phyloP scores from a whole-genome alignment of 2,888 invertebrate species.

The Perdita meconis region DNA sequence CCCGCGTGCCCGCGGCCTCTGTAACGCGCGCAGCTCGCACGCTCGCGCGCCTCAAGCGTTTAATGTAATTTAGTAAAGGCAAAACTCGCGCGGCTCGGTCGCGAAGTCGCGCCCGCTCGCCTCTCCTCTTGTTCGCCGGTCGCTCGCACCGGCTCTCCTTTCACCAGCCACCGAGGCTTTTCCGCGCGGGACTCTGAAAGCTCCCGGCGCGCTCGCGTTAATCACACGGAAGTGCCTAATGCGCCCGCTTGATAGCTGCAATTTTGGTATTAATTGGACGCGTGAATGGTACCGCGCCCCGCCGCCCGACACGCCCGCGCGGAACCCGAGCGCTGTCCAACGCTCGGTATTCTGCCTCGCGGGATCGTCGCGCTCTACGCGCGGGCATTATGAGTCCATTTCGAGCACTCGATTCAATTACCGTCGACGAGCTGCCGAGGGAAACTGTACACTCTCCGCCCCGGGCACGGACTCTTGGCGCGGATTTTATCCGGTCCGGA shows the following conservation, averaged over 20 bases:
- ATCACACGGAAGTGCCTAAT: slow-evolving; percentile 48
- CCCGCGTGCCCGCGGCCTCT: slow-evolving; percentile 4
- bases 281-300: slow-evolving; percentile 27
- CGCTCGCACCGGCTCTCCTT: slow-evolving; percentile 25
- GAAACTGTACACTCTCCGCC: not conserved
- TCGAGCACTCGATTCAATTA: not conserved
- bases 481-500: not conserved
- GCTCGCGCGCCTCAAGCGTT: slow-evolving; percentile 37
- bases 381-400: slow-evolving; percentile 5
- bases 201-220: slow-evolving; percentile 33
- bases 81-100: not conserved
- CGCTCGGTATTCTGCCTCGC: not conserved
- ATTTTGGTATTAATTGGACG: slow-evolving; percentile 55
- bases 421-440: not conserved
- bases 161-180: slow-evolving; percentile 38
- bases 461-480: not conserved
- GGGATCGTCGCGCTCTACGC: not conserved
- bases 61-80: slow-evolving; percentile 50
- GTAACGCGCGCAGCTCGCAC: slow-evolving; percentile 12
- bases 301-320: not conserved
- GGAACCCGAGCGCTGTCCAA: slow-evolving; percentile 11
- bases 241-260: slow-evolving; percentile 47
- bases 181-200: slow-evolving; percentile 29
- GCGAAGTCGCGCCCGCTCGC: slow-evolving; percentile 21
- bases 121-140: slow-evolving; percentile 36